A percentile compares a stretch with the other conserved stretches of the same genome.
Conservation (phyloP, 2,797 vertebrate species). For the Eupleurogrammus muticus region DNA sequence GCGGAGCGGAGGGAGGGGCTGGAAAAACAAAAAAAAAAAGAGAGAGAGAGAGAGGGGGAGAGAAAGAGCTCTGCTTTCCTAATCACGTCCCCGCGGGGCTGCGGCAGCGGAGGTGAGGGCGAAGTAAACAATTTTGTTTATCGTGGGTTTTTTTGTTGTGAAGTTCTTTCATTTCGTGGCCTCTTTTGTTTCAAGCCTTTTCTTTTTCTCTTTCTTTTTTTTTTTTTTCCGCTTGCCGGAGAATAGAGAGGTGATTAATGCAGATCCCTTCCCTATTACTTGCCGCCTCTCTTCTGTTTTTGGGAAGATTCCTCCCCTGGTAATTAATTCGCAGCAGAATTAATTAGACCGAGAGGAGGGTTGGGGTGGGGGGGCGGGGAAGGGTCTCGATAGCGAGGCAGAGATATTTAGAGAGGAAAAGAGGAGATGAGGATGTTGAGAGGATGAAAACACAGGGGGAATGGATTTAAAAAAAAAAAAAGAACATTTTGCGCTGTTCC, state of each 20-base stretch:
- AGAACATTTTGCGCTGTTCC: conserved; percentile 19
- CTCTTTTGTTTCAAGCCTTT: conserved; percentile 69
- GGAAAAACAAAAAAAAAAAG: conserved; percentile 30
- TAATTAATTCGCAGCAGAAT: conserved; percentile 80
- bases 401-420: conserved; percentile 52
- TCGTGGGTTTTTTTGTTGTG: conserved; percentile 67
- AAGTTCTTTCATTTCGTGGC: conserved; percentile 68
- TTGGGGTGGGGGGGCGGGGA: not conserved
- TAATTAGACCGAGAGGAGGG: conserved; percentile 65
- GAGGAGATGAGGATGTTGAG: conserved; percentile 3
- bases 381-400: conserved; percentile 45
- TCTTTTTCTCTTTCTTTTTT: conserved; percentile 10
- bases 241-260: conserved; percentile 75
- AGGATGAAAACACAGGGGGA: conserved; percentile 14
- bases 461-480: conserved; percentile 4
- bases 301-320: conserved; percentile 66
- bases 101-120: conserved; percentile 73
- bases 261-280: conserved; percentile 61
- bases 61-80: conserved; percentile 62
- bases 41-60: conserved; percentile 18
- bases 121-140: conserved; percentile 81
- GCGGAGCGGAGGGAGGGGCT: conserved; percentile 63
- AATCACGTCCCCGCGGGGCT: conserved; percentile 71
- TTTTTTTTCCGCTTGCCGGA: conserved; percentile 47
- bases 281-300: conserved; percentile 66